These are phyloP conservation scores for Deroplatys truncata DNA, from an alignment of 2,888 invertebrate genomes.

Conservation along the genomic window DNA sequence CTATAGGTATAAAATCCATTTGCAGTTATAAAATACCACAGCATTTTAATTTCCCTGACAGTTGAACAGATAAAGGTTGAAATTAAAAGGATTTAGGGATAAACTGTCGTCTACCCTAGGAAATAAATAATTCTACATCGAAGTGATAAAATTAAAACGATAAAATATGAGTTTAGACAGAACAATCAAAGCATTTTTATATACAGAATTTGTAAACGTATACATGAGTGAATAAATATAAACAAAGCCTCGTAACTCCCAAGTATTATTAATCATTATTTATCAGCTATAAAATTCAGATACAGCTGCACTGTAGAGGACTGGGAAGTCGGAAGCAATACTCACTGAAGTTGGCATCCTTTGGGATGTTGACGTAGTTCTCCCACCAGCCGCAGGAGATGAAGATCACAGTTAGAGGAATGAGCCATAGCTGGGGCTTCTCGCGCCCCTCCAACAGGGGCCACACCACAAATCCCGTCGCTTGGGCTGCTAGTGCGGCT, in stretches of 20 bases:
- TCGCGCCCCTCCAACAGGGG: conserved; percentile 51
- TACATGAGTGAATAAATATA: too few species aligned
- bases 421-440: conserved; percentile 52
- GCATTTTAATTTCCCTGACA: too few species aligned
- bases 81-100: too few species aligned
- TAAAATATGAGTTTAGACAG: too few species aligned
- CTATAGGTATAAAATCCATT: too few species aligned
- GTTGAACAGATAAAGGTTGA: too few species aligned
- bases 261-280: too few species aligned
- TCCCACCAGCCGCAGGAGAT: conserved; percentile 83
- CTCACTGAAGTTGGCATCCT: conserved; percentile 34
- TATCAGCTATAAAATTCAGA: neutral
- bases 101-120: too few species aligned
- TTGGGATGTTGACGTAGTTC: conserved; percentile 59
- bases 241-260: neutral
- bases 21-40: too few species aligned
- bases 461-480: conserved; percentile 65
- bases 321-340: neutral
- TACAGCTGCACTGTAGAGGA: neutral
- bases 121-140: too few species aligned
- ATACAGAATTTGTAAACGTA: neutral
- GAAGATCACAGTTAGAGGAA: conserved; percentile 61
- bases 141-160: too few species aligned
- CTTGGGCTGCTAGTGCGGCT: conserved; percentile 59
- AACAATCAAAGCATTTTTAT: too few species aligned